These are phyloP conservation scores for Paratrypauchen microcephalus DNA, from an alignment of 2,797 vertebrate genomes.

Conservation along the genomic window DNA sequence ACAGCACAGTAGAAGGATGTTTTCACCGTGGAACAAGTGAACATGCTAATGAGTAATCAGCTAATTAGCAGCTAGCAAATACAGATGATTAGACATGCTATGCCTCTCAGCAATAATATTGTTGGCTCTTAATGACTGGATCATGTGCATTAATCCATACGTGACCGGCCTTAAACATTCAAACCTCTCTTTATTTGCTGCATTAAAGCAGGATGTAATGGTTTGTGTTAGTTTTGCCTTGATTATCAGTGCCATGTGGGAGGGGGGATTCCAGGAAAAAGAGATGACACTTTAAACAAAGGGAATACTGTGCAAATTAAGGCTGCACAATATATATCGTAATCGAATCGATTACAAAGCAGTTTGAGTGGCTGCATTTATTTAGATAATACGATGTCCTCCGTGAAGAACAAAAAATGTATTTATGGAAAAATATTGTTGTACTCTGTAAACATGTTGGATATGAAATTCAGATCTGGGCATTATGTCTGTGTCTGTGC, in stretches of 20 bases:
- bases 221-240: slow-evolving; percentile 9
- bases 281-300: background rate
- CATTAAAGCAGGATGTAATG: slow-evolving; percentile 1
- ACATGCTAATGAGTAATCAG: slow-evolving; percentile 41
- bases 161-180: slow-evolving; percentile 18
- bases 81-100: slow-evolving; percentile 39
- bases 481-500: background rate
- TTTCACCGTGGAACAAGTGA: slow-evolving; percentile 8
- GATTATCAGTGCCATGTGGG: background rate
- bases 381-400: too few relatives aligned
- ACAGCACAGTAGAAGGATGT: slow-evolving; percentile 17
- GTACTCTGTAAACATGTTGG: too few relatives aligned
- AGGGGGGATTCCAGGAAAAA: slow-evolving; percentile 1
- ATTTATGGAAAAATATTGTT: too few relatives aligned
- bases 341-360: too few relatives aligned
- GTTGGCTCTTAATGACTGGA: slow-evolving; percentile 45
- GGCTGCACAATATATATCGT: too few relatives aligned
- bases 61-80: slow-evolving; percentile 50
- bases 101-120: slow-evolving; percentile 43
- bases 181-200: slow-evolving; percentile 1
- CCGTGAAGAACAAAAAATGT: too few relatives aligned
- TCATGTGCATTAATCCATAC: slow-evolving; percentile 33
- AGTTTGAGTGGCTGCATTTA: too few relatives aligned
- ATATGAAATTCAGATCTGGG: background rate
- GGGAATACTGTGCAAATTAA: background rate